Evolutionary conservation across 2,113 vertebrate species (phyloP).

Genomic region (Stigmatopora argus): DNA sequence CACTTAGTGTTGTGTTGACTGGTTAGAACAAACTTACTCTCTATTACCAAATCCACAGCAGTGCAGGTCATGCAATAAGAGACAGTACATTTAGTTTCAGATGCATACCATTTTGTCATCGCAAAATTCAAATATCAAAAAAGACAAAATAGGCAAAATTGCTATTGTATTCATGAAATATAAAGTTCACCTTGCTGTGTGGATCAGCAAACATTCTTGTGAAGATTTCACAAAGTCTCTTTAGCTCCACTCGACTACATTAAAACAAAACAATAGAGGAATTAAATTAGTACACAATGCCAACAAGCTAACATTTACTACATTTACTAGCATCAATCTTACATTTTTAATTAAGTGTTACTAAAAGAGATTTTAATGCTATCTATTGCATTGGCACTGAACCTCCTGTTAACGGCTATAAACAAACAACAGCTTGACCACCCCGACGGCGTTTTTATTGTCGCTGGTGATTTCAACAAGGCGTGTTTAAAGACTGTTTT

Average conservation of each 20-base stretch:
- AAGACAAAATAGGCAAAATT: neutral
- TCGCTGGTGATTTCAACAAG: too few species aligned
- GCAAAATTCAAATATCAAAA: neutral
- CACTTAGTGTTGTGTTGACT: neutral
- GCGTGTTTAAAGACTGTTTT: too few species aligned
- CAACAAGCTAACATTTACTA: neutral
- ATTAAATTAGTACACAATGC: neutral
- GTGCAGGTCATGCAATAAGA: constrained; percentile 89
- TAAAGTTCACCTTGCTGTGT: constrained; percentile 86
- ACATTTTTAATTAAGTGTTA: neutral
- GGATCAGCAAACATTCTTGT: constrained; percentile 99
- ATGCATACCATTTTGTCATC: neutral
- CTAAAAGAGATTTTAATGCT: too few species aligned
- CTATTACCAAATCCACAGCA: constrained; percentile 93
- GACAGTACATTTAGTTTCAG: constrained; percentile 32
- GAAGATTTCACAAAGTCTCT: constrained; percentile 98
- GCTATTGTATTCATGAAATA: neutral
- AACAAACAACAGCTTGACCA: too few species aligned
- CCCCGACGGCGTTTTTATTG: too few species aligned
- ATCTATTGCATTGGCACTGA: too few species aligned
- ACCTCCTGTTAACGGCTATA: too few species aligned
- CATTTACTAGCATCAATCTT: neutral
- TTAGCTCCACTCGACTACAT: constrained; percentile 91
- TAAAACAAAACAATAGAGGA: neutral
- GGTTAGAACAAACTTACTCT: constrained; percentile 86